Conservation (phyloP, 2,113 vertebrate genomes). For the Uropsilus gracilis region DNA sequence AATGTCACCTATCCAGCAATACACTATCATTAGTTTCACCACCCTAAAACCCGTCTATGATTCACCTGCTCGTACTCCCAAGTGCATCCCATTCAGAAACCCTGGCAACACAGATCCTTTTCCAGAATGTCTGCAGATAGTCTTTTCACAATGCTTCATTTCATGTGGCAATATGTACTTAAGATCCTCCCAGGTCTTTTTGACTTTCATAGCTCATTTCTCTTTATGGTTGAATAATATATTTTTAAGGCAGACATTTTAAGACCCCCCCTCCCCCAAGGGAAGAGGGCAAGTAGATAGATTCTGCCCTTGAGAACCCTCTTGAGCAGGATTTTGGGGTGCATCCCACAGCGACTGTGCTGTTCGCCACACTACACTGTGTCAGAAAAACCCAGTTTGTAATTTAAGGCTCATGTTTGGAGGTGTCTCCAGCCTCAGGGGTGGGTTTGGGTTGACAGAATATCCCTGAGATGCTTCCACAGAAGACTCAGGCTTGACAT, state of each 20-base stretch:
- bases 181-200: too few relatives aligned
- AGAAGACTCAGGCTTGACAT: background rate
- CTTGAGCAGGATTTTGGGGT: background rate
- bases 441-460: conserved; percentile 16
- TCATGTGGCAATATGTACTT: background rate
- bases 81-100: fast-evolving
- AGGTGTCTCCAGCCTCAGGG: background rate
- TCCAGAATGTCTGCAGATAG: background rate
- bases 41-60: background rate
- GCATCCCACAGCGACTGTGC: too few relatives aligned
- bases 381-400: background rate
- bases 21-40: background rate
- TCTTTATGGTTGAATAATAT: background rate
- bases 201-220: background rate
- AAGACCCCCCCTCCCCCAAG: background rate
- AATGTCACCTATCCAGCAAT: background rate
- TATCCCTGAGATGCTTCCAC: background rate
- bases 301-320: background rate
- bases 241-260: background rate
- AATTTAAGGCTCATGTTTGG: background rate
- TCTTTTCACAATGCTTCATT: background rate
- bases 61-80: fast-evolving
- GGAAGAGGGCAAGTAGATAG: background rate
- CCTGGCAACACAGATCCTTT: background rate
- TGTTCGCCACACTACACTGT: too few relatives aligned